Evolutionary conservation across 2,113 vertebrate genomes (phyloP).

Genomic region (Lampris incognitus): DNA sequence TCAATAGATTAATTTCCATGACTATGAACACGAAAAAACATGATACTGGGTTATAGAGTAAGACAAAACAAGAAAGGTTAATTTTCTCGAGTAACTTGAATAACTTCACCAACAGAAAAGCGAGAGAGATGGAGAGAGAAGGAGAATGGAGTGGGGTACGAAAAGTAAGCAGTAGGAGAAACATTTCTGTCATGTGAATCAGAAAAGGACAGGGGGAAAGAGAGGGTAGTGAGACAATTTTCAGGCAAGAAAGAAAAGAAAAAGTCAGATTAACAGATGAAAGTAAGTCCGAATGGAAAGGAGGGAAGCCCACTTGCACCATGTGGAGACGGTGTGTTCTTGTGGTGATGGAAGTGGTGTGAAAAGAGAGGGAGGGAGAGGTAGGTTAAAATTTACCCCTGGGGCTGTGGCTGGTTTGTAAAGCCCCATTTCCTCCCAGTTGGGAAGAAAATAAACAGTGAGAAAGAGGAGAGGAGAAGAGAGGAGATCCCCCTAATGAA

Average conservation of each 20-base stretch:
- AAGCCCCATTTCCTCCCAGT: background rate
- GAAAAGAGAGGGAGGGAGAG: background rate
- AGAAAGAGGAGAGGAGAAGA: background rate
- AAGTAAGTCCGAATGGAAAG: background rate
- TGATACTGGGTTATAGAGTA: too few species aligned
- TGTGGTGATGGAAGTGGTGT: background rate
- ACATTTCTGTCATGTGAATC: background rate
- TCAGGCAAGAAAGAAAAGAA: background rate
- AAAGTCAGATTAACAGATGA: too few species aligned
- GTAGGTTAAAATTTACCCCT: background rate
- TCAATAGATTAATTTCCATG: too few species aligned
- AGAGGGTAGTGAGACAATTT: background rate
- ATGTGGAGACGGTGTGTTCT: background rate
- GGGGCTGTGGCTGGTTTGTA: background rate
- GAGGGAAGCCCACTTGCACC: background rate
- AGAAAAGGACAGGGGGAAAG: background rate
- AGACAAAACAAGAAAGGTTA: too few species aligned
- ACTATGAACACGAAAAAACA: too few species aligned
- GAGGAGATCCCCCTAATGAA: background rate
- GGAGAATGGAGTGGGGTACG: background rate
- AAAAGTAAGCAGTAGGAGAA: background rate
- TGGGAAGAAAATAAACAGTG: background rate
- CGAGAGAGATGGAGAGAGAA: background rate
- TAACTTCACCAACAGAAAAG: background rate
- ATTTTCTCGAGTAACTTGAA: too few species aligned